Percentiles rank a stretch among this genome's conserved stretches.
Evolutionary conservation across 2,888 invertebrate species (phyloP).

Genomic region (Tortrix viridana): DNA sequence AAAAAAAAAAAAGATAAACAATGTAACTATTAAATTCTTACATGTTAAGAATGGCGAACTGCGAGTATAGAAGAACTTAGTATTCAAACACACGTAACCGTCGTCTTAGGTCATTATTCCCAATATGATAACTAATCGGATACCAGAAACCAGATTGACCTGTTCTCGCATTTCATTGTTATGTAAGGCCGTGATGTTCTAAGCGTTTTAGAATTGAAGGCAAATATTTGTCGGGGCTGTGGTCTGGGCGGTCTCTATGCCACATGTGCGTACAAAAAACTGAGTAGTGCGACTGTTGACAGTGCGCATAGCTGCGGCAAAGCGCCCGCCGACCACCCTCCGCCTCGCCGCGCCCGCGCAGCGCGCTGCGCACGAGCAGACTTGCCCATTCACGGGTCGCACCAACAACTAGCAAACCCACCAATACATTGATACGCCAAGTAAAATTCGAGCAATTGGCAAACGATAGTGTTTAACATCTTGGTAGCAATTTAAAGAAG

Average conservation of each 20-base stretch:
- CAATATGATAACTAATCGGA: constrained; percentile 48
- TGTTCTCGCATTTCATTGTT: constrained; percentile 63
- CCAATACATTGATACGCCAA: background rate
- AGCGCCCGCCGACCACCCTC: constrained; percentile 71
- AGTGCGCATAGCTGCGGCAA: constrained; percentile 77
- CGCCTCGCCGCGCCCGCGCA: constrained; percentile 21
- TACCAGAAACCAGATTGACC: constrained; percentile 55
- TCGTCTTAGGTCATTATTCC: constrained; percentile 44
- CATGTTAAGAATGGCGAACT: background rate
- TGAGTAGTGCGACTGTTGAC: constrained; percentile 76
- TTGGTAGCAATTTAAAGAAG: background rate
- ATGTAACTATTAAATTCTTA: no score
- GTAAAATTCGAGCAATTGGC: constrained; percentile 3
- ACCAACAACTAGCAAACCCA: background rate
- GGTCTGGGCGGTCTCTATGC: constrained; percentile 68
- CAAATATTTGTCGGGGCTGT: constrained; percentile 78
- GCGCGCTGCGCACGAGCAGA: background rate
- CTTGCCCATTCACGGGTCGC: constrained; percentile 1
- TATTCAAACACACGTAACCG: constrained; percentile 6
- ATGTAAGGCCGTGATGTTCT: constrained; percentile 65
- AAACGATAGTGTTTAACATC: no score
- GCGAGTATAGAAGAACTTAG: background rate
- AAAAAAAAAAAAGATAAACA: no score
- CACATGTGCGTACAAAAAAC: constrained; percentile 76
- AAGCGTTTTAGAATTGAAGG: constrained; percentile 78